Conservation (phyloP, 2,113 vertebrate species). For the Sapayoa aenigma region DNA sequence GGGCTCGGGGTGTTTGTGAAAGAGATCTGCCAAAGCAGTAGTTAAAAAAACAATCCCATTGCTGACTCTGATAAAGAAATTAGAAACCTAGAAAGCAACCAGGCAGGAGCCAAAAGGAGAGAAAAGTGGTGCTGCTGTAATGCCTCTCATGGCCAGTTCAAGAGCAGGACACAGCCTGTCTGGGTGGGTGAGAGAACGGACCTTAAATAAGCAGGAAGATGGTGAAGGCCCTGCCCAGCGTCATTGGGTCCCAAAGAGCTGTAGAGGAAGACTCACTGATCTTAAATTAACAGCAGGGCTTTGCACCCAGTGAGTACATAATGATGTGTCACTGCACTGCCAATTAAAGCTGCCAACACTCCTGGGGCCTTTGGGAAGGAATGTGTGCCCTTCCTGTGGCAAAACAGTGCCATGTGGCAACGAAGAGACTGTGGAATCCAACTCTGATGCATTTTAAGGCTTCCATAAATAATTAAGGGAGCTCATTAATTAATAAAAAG, state of each 20-base stretch:
- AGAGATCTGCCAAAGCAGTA: background rate
- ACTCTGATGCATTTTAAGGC: background rate
- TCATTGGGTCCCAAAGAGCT: background rate
- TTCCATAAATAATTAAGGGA: conserved; percentile 51
- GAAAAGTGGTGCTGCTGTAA: background rate
- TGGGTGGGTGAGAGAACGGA: background rate
- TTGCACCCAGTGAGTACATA: background rate
- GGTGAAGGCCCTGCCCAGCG: background rate
- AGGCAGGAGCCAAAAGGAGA: background rate
- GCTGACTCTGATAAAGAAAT: background rate
- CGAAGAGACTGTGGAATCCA: background rate
- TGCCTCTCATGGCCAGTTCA: background rate
- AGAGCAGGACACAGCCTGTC: background rate
- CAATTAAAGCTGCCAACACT: background rate
- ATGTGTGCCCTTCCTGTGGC: background rate
- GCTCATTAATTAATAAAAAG: conserved; percentile 54
- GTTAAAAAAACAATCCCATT: background rate
- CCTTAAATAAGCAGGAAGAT: background rate
- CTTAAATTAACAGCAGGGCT: background rate
- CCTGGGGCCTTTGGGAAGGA: background rate
- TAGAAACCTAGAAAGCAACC: rapidly evolving
- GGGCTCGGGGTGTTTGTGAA: background rate
- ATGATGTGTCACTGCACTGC: background rate
- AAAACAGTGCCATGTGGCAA: background rate
- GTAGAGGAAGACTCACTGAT: background rate